These are phyloP conservation scores for Pangasianodon hypophthalmus DNA, from an alignment of 2,113 vertebrate genomes.

Conservation along the genomic window DNA sequence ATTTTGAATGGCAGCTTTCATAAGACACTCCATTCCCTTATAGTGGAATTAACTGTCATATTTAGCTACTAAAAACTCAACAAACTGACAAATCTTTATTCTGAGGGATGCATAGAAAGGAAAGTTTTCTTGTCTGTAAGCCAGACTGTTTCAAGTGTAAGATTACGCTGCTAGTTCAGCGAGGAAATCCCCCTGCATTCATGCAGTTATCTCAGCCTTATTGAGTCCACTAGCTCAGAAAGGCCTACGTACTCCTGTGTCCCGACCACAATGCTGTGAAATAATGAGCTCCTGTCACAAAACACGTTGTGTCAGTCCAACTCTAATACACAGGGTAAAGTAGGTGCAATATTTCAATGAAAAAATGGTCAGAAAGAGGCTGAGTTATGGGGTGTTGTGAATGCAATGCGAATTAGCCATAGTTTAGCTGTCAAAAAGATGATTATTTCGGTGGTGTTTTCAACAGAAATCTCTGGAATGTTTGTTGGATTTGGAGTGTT, in stretches of 20 bases:
- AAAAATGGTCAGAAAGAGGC: not conserved
- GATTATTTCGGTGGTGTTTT: constrained; percentile 64
- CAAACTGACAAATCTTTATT: not conserved
- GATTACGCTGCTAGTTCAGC: constrained; percentile 43
- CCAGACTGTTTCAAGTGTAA: constrained; percentile 33
- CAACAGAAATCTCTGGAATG: constrained; percentile 73
- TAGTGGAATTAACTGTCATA: not conserved
- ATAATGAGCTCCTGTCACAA: not conserved
- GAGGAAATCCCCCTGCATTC: constrained; percentile 39
- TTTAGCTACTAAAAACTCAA: not conserved
- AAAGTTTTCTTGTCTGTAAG: not conserved
- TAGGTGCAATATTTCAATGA: not conserved
- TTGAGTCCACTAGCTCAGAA: constrained; percentile 11
- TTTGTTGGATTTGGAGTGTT: constrained; percentile 70
- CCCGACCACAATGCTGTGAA: not conserved
- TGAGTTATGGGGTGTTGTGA: constrained; percentile 44
- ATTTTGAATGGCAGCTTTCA: not conserved
- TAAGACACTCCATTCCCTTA: not conserved
- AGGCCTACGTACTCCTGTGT: not conserved
- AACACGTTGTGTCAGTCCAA: not conserved
- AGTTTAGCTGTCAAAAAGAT: constrained; percentile 68
- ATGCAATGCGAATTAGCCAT: constrained; percentile 61
- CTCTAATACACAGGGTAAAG: not conserved
- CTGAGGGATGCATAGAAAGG: not conserved
- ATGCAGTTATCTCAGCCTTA: constrained; percentile 28